These are phyloP conservation scores for Leptopilina boulardi DNA, from an alignment of 1,140 invertebrate species.

Conservation along the genomic window DNA sequence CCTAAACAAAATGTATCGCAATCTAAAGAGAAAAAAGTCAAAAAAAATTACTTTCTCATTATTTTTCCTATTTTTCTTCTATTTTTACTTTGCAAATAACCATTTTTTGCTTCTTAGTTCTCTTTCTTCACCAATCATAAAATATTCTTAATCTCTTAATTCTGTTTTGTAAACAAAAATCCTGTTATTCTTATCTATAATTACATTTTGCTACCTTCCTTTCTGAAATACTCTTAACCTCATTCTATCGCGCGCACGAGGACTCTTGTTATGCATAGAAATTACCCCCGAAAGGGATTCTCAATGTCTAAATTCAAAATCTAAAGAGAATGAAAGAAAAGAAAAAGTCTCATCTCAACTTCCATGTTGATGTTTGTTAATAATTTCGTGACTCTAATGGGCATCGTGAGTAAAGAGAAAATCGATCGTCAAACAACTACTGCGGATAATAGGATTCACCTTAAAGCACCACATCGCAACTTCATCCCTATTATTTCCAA, in stretches of 20 bases:
- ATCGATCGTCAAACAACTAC: constrained; percentile 5
- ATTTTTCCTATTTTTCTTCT: too few species aligned
- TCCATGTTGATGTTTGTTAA: background rate
- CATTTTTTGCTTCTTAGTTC: too few species aligned
- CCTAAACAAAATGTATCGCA: too few species aligned
- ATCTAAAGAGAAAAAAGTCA: background rate
- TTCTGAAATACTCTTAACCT: background rate
- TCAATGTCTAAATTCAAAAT: background rate
- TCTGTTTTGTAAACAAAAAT: constrained; percentile 15
- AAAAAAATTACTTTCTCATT: too few species aligned
- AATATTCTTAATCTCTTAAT: constrained; percentile 19
- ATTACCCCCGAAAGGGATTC: background rate
- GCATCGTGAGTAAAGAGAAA: background rate
- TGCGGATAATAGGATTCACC: constrained; percentile 9
- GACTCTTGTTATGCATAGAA: background rate
- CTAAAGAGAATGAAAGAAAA: too few species aligned
- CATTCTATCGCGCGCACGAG: background rate
- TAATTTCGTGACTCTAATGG: background rate
- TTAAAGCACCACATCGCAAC: constrained; percentile 17
- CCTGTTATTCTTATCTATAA: constrained; percentile 21
- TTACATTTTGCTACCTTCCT: constrained; percentile 14
- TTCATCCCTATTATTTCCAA: constrained; percentile 20
- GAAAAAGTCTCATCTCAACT: too few species aligned
- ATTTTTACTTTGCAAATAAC: too few species aligned
- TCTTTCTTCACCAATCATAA: too few species aligned